These are phyloP conservation scores for Heliconius nattereri DNA, from an alignment of 1,140 invertebrate species.

Conservation along the genomic window DNA sequence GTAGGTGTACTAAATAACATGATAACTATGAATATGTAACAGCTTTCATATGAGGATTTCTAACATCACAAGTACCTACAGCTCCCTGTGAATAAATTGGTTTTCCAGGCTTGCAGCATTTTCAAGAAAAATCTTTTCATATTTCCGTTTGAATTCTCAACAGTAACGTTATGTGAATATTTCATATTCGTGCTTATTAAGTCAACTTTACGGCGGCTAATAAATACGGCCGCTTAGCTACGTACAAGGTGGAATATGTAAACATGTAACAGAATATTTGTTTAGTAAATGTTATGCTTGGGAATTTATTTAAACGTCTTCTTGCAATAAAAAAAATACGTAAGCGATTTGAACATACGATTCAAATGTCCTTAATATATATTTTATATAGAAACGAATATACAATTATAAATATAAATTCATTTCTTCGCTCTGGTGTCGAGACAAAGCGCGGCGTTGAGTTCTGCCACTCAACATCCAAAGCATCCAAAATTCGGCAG, in stretches of 20 bases:
- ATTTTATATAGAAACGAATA: no score
- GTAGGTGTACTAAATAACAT: not conserved
- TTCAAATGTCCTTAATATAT: no score
- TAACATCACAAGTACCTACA: conserved; percentile 18
- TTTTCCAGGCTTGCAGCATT: conserved; percentile 11
- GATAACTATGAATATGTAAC: conserved; percentile 4
- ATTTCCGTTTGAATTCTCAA: conserved; percentile 21
- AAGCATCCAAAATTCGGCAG: no score
- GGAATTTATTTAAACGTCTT: not conserved
- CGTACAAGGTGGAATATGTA: not conserved
- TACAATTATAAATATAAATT: no score
- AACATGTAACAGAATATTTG: not conserved
- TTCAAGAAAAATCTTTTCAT: conserved; percentile 25
- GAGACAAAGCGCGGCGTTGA: no score
- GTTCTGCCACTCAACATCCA: no score
- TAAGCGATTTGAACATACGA: not conserved
- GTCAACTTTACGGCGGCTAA: conserved; percentile 1
- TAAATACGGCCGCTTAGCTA: not conserved
- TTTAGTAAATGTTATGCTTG: not conserved
- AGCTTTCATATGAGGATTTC: conserved; percentile 20
- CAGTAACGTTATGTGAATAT: conserved; percentile 18
- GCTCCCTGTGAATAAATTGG: conserved; percentile 27
- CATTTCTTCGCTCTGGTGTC: no score
- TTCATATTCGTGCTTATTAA: conserved; percentile 13
- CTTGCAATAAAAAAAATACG: not conserved